These are phyloP conservation scores for Ptilonorhynchus violaceus DNA, from an alignment of 2,113 vertebrate species.

Conservation along the genomic window DNA sequence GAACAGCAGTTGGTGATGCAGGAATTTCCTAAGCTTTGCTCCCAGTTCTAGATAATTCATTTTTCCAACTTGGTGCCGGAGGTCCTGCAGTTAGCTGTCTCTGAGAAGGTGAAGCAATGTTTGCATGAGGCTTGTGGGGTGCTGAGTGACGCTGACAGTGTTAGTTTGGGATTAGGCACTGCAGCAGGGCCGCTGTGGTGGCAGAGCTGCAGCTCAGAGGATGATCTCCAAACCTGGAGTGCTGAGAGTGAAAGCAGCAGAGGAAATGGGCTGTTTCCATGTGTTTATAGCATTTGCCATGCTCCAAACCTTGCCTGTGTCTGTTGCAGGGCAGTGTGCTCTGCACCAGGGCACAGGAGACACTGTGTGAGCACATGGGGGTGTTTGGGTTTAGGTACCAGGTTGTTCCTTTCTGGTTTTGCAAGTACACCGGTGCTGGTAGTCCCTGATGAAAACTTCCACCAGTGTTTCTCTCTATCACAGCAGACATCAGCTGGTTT, in stretches of 20 bases:
- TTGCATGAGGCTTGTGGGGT: not conserved
- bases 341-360: not conserved
- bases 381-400: not conserved
- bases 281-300: not conserved
- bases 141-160: not conserved
- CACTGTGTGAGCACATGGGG: rapidly evolving
- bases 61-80: not conserved
- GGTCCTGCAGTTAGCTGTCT: not conserved
- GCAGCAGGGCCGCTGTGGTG: not conserved
- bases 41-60: not conserved
- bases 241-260: not conserved
- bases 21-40: not conserved
- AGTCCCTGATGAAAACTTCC: not conserved
- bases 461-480: not conserved
- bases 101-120: not conserved
- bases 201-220: not conserved
- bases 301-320: rapidly evolving
- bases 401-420: not conserved
- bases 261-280: not conserved
- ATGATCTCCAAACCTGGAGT: not conserved
- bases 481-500: not conserved
- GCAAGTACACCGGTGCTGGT: not conserved
- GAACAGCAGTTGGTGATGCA: not conserved
- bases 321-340: not conserved
- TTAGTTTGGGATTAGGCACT: not conserved